A percentile compares a stretch with the other conserved stretches of the same genome.
These are phyloP conservation scores for Leptinotarsa undecemlineata DNA, from an alignment of 1,140 invertebrate species.

Conservation along the genomic window DNA sequence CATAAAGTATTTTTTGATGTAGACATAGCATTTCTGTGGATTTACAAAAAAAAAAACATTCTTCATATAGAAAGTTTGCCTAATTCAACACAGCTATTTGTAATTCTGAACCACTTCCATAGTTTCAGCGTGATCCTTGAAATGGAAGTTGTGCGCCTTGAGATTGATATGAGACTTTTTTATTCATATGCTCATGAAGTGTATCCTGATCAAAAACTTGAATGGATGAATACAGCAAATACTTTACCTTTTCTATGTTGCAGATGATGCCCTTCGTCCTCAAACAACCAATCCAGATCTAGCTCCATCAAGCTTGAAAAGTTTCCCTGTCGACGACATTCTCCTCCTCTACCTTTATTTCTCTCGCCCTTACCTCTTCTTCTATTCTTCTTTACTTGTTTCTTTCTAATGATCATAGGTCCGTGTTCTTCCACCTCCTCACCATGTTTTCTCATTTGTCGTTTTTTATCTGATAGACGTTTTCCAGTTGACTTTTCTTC, in stretches of 20 bases:
- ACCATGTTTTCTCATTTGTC: neutral
- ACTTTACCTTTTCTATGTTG: slow-evolving; percentile 46
- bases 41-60: too few species aligned
- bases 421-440: neutral
- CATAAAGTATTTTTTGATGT: too few species aligned
- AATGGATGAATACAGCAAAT: too few species aligned
- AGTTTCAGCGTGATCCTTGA: too few species aligned
- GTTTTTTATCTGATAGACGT: neutral
- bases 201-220: too few species aligned
- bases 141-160: too few species aligned
- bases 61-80: too few species aligned
- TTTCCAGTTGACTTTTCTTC: slow-evolving; percentile 26
- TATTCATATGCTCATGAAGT: too few species aligned
- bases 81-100: too few species aligned
- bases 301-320: slow-evolving; percentile 50
- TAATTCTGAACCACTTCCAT: too few species aligned
- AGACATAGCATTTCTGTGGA: too few species aligned
- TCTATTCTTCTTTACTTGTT: neutral
- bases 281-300: slow-evolving; percentile 54
- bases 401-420: slow-evolving; percentile 4
- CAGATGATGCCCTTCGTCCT: slow-evolving; percentile 47
- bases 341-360: neutral
- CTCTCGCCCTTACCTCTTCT: neutral
- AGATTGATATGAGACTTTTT: too few species aligned
- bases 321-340: slow-evolving; percentile 35